Conservation (phyloP, 2,797 vertebrate genomes). For the Eulemur mongoz region DNA sequence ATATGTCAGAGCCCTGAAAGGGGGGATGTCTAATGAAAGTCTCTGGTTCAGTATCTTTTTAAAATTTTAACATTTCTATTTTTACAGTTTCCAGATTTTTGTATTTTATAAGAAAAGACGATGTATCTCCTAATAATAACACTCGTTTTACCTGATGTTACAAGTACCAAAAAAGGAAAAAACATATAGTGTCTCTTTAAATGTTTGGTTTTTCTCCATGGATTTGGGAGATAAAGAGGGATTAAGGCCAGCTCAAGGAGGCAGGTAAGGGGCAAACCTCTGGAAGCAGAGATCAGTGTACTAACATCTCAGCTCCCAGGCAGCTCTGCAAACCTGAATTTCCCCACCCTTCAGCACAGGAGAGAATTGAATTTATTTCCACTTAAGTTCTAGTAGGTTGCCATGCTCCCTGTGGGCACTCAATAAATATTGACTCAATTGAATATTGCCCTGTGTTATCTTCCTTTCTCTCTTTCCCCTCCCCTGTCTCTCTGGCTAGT, state of each 20-base stretch:
- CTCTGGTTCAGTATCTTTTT: neutral
- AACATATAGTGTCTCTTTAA: neutral
- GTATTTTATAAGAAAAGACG: neutral
- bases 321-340: neutral
- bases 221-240: neutral
- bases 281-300: neutral
- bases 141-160: neutral
- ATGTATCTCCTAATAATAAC: neutral
- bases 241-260: neutral
- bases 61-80: neutral
- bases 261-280: neutral
- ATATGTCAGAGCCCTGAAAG: neutral
- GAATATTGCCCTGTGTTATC: neutral
- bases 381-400: constrained; percentile 35
- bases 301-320: neutral
- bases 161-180: neutral
- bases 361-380: constrained; percentile 63
- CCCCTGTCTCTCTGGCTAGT: neutral
- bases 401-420: neutral
- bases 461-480: neutral
- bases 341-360: neutral
- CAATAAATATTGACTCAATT: constrained; percentile 44
- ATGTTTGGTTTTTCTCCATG: neutral
- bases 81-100: constrained; percentile 11
- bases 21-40: neutral